A percentile compares a stretch with the other conserved stretches of the same genome.
Evolutionary conservation across 2,113 vertebrate species (phyloP).

Genomic region (Psittacus erithacus): DNA sequence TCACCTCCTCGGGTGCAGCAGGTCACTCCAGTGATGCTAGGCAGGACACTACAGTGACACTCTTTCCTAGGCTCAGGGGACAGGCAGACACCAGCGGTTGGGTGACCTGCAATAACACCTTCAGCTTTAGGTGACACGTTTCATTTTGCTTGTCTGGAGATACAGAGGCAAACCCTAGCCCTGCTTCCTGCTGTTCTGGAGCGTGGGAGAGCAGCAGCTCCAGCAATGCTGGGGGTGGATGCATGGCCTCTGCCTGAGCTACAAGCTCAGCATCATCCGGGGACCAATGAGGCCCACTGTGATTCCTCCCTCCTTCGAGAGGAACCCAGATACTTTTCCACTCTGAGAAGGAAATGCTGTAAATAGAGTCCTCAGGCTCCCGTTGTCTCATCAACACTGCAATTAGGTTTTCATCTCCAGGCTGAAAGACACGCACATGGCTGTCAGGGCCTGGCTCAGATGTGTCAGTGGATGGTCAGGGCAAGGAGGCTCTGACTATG

Average conservation of each 20-base stretch:
- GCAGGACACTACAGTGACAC: not conserved
- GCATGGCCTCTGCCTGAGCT: not conserved
- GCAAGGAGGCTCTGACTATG: fast-evolving
- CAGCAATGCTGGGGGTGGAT: not conserved
- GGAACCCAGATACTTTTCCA: not conserved
- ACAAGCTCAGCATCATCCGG: not conserved
- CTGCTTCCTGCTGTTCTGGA: not conserved
- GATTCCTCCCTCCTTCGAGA: fast-evolving
- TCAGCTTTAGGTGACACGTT: not conserved
- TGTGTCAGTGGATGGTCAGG: not conserved
- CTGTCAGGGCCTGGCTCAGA: not conserved
- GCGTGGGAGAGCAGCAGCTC: not conserved
- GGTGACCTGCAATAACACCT: not conserved
- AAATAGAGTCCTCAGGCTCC: not conserved
- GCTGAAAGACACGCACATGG: not conserved
- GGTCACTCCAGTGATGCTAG: not conserved
- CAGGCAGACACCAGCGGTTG: not conserved
- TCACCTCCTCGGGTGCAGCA: not conserved
- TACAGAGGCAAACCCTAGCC: not conserved
- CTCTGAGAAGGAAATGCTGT: not conserved
- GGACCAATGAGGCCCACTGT: fast-evolving
- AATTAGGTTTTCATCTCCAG: not conserved
- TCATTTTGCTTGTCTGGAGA: not conserved
- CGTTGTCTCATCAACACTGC: fast-evolving
- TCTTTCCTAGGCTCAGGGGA: not conserved